Conservation (phyloP, 2,888 invertebrate genomes). For the Euphydryas editha region DNA sequence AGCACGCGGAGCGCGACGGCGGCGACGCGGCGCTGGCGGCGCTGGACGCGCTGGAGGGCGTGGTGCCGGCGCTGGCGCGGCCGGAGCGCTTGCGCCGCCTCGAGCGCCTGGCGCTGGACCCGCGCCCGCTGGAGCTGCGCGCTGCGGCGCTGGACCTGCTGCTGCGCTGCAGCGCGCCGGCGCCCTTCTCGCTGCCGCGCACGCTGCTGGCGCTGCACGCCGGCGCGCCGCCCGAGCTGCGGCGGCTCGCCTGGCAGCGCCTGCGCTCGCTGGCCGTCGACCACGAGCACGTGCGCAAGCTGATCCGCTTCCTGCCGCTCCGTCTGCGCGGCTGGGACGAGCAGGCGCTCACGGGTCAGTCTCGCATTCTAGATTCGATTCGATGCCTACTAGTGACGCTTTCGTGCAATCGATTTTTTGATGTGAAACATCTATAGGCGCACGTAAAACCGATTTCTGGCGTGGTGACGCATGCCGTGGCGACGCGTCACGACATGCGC, state of each 20-base stretch:
- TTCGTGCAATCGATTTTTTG: too few relatives aligned
- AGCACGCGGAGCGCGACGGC: slow-evolving; percentile 48
- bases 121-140: slow-evolving; percentile 50
- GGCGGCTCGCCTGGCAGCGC: slow-evolving; percentile 62
- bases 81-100: slow-evolving; percentile 34
- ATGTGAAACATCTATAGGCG: too few relatives aligned
- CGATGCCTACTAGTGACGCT: background rate
- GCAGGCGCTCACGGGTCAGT: slow-evolving; percentile 42
- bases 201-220: slow-evolving; percentile 34
- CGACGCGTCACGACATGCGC: too few relatives aligned
- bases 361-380: slow-evolving; percentile 32
- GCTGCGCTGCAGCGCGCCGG: slow-evolving; percentile 44
- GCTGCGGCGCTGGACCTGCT: slow-evolving; percentile 60
- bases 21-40: slow-evolving; percentile 51
- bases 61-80: slow-evolving; percentile 33
- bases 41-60: slow-evolving; percentile 48
- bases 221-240: slow-evolving; percentile 54
- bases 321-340: slow-evolving; percentile 46
- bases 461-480: too few relatives aligned
- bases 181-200: slow-evolving; percentile 45
- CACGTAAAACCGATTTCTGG: too few relatives aligned
- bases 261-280: slow-evolving; percentile 47
- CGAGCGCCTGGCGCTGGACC: slow-evolving; percentile 28
- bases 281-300: slow-evolving; percentile 36
- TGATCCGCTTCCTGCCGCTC: slow-evolving; percentile 46